Evolutionary conservation across 2,888 invertebrate species (phyloP), one percentile per base, ranked within the genome.

Genomic region (Chaetoderma sp.): DNA sequence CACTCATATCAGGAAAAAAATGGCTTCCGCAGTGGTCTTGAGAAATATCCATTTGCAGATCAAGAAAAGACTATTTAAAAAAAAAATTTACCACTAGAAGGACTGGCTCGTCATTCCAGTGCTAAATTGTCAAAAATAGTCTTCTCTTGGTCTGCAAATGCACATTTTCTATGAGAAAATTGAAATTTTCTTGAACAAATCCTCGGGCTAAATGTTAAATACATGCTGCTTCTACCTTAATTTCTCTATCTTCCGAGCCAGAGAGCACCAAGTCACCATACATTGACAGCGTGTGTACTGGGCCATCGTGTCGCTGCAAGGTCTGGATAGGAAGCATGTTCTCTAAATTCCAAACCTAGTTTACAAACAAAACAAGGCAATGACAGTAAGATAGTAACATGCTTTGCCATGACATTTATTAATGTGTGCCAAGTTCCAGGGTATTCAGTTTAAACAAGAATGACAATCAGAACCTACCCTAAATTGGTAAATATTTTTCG

Each of bases 321-420:
- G 70, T 76, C 67, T 83, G 82, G 23, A 82, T 82, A 0, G 83
- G 83, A n/a, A 84, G 71, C 73, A 79, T 74, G 57, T 79, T 83
- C 74, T 83, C 83, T 60, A 84, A 61, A 61, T 80, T 81, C 84
- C 84, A 84, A 18, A 84, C 70, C 84, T 84, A 56, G n/a, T n/a
- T n/a, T n/a, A n/a, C n/a, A n/a, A n/a, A n/a, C n/a, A n/a, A n/a
- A n/a, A n/a, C n/a, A n/a, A n/a, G n/a, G n/a, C n/a, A n/a, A n/a
- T n/a, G n/a, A n/a, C n/a, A n/a, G n/a, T n/a, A n/a, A n/a, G n/a
- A n/a, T n/a, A n/a, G n/a, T n/a, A n/a, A n/a, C n/a, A n/a, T n/a
- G n/a, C n/a, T n/a, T n/a, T n/a, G n/a, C n/a, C n/a, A n/a, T n/a
- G n/a, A n/a, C n/a, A n/a, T n/a, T n/a, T n/a, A n/a, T n/a, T n/a